These are phyloP conservation scores for Stenotaenia linearis DNA, from an alignment of 2,888 invertebrate genomes.

Conservation along the genomic window DNA sequence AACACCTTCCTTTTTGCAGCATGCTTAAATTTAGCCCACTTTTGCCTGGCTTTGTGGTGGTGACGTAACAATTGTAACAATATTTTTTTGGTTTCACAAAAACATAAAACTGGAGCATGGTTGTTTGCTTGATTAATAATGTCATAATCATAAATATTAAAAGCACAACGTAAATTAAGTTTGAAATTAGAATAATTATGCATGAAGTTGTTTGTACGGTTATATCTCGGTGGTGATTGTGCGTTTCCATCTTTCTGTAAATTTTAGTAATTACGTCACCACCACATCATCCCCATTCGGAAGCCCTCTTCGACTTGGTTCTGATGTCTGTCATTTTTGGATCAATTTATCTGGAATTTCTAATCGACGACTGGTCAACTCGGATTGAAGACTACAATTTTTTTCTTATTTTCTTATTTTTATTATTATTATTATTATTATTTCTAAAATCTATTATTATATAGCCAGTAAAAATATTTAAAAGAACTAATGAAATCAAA, in stretches of 20 bases:
- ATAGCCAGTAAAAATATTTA: not conserved
- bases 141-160: too few relatives aligned
- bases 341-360: not conserved
- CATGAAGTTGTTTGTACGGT: not conserved
- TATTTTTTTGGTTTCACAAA: not conserved
- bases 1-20: not conserved
- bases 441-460: not conserved
- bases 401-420: not conserved
- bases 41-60: slow-evolving; percentile 24
- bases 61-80: not conserved
- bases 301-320: slow-evolving; percentile 19
- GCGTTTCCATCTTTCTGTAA: not conserved
- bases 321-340: not conserved
- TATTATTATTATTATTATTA: not conserved
- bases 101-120: not conserved
- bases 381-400: slow-evolving; percentile 20
- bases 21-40: not conserved
- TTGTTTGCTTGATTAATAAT: not conserved
- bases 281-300: slow-evolving; percentile 21
- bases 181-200: not conserved
- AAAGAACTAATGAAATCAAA: not conserved
- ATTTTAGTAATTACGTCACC: slow-evolving; percentile 20
- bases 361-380: not conserved
- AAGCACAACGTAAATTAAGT: not conserved
- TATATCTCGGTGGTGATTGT: slow-evolving; percentile 1